These are phyloP conservation scores for Sycophila texana DNA, from an alignment of 2,888 invertebrate species.

Conservation along the genomic window DNA sequence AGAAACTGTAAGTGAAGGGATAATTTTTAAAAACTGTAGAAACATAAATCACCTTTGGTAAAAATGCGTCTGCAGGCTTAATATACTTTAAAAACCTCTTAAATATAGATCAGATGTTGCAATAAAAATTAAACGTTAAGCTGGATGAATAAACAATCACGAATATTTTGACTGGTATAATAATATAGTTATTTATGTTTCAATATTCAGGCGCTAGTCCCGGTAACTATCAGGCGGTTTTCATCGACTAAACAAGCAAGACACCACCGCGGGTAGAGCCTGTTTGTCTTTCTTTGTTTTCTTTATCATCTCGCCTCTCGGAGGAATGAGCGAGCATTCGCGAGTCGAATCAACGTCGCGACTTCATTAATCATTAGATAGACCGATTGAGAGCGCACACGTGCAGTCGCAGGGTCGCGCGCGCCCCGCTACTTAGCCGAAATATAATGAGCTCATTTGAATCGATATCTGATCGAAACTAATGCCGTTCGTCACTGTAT, in stretches of 20 bases:
- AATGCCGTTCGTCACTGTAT: constrained; percentile 66
- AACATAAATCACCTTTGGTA: neutral
- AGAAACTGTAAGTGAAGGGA: too few relatives aligned
- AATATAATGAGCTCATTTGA: constrained; percentile 72
- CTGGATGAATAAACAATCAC: neutral
- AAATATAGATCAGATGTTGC: too few relatives aligned
- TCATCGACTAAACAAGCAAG: constrained; percentile 7
- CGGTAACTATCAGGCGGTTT: constrained; percentile 18
- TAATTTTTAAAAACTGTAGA: neutral
- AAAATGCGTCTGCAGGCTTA: neutral
- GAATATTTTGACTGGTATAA: neutral
- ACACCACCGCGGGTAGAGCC: neutral
- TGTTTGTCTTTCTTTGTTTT: neutral
- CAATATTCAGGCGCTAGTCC: neutral
- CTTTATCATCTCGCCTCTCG: neutral
- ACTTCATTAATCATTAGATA: constrained; percentile 63
- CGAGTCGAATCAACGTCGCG: constrained; percentile 34
- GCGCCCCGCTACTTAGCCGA: constrained; percentile 63
- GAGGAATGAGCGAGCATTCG: constrained; percentile 2
- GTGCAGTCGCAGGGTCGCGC: neutral
- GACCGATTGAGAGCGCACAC: constrained; percentile 51
- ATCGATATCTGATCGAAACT: constrained; percentile 69
- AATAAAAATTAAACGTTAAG: too few relatives aligned
- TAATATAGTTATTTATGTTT: neutral
- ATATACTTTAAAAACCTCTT: too few relatives aligned